A percentile compares a stretch with the other conserved stretches of the same genome.
Evolutionary conservation across 2,888 invertebrate genomes (phyloP).

Genomic region (Thymelicus sylvestris): DNA sequence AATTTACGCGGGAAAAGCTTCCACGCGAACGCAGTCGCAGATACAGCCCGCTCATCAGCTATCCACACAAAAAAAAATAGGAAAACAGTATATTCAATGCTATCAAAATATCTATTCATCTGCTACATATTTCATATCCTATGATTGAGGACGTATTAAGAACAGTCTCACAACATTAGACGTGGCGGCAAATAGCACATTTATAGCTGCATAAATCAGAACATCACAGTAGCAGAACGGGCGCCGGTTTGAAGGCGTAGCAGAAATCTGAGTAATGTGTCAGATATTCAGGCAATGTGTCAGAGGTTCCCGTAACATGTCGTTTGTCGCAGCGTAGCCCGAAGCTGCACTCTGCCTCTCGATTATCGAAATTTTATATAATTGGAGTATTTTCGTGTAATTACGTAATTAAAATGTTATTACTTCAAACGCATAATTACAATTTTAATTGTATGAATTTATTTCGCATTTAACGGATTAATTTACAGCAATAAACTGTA

Average conservation of each 20-base stretch:
- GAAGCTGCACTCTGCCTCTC: constrained; percentile 36
- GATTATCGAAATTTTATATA: constrained; percentile 41
- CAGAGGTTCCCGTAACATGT: constrained; percentile 19
- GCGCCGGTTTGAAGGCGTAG: constrained; percentile 74
- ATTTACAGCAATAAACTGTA: too few relatives aligned
- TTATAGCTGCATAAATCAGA: constrained; percentile 45
- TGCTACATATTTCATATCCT: background rate
- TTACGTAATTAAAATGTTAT: too few relatives aligned
- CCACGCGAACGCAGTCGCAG: too few relatives aligned
- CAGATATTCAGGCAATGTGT: constrained; percentile 53
- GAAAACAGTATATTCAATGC: too few relatives aligned
- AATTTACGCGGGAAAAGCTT: too few relatives aligned
- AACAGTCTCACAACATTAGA: constrained; percentile 10
- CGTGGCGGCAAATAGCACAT: constrained; percentile 10
- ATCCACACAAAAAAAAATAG: too few relatives aligned
- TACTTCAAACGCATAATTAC: too few relatives aligned
- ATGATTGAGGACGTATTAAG: constrained; percentile 2
- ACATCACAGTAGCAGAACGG: constrained; percentile 64
- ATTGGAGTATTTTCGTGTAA: background rate
- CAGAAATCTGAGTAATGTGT: constrained; percentile 72
- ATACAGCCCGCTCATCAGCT: too few relatives aligned
- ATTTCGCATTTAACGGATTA: too few relatives aligned
- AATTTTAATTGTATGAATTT: too few relatives aligned
- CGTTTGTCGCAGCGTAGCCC: constrained; percentile 22
- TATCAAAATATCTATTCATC: too few relatives aligned